A percentile compares a stretch with the other conserved stretches of the same genome.
These are phyloP conservation scores for Anoplopoma fimbria DNA, from an alignment of 2,113 vertebrate genomes.

Conservation along the genomic window DNA sequence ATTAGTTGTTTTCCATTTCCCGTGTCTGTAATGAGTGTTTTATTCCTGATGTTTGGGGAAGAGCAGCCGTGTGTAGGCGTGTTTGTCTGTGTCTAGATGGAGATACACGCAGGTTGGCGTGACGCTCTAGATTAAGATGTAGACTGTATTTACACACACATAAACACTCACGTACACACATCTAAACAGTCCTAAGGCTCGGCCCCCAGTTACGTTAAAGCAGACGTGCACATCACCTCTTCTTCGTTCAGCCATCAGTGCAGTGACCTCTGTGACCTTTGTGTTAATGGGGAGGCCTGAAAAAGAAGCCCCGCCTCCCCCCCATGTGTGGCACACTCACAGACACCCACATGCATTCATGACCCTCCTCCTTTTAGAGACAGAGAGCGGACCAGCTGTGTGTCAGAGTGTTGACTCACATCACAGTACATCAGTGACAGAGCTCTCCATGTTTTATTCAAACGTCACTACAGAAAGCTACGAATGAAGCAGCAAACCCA, in stretches of 20 bases:
- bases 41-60: conserved; percentile 71
- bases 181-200: background rate
- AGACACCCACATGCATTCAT: background rate
- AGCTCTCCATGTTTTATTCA: conserved; percentile 65
- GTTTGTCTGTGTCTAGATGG: conserved; percentile 56
- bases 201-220: background rate
- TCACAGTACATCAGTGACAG: conserved; percentile 52
- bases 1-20: conserved; percentile 58
- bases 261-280: conserved; percentile 50
- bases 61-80: conserved; percentile 52
- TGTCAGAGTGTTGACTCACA: conserved; percentile 51
- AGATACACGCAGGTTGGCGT: conserved; percentile 26
- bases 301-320: conserved; percentile 33
- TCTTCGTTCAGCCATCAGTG: conserved; percentile 30
- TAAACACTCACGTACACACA: background rate
- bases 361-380: background rate
- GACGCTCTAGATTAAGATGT: conserved; percentile 31
- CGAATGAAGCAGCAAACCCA: background rate
- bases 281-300: conserved; percentile 43
- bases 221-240: conserved; percentile 46
- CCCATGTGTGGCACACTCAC: conserved; percentile 23
- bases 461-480: background rate
- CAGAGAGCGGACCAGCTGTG: conserved; percentile 36
- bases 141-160: conserved; percentile 34
- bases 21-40: conserved; percentile 52